Conservation (phyloP, 2,888 invertebrate genomes). For the Glyphotaelius pellucidus region DNA sequence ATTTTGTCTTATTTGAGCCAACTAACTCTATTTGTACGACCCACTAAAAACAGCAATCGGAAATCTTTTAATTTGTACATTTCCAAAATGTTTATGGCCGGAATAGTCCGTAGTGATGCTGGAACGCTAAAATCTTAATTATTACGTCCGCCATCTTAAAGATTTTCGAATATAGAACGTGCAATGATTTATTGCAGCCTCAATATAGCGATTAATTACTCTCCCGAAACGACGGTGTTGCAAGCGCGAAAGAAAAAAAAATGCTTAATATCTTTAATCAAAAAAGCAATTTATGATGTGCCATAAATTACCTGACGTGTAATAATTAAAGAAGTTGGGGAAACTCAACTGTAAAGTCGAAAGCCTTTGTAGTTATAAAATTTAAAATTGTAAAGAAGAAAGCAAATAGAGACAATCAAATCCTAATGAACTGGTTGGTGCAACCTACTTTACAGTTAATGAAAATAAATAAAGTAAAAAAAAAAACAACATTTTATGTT, state of each 20-base stretch:
- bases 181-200: conserved; percentile 25
- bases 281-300: background rate
- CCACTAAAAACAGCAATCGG: background rate
- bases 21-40: too few species aligned
- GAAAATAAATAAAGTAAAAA: too few species aligned
- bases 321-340: background rate
- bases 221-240: background rate
- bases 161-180: conserved; percentile 32
- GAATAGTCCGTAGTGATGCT: background rate
- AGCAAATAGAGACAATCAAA: too few species aligned
- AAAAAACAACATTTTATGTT: too few species aligned
- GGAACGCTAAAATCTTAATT: conserved; percentile 25
- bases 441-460: too few species aligned
- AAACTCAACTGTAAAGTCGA: background rate
- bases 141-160: conserved; percentile 7
- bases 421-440: too few species aligned
- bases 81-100: conserved; percentile 14
- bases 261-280: background rate
- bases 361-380: background rate
- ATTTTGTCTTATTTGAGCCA: too few species aligned
- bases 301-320: background rate
- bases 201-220: background rate
- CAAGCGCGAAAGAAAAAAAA: background rate
- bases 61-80: background rate
- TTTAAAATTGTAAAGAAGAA: too few species aligned